Conservation (phyloP, 2,797 vertebrate species). For the Amniataba percoides region DNA sequence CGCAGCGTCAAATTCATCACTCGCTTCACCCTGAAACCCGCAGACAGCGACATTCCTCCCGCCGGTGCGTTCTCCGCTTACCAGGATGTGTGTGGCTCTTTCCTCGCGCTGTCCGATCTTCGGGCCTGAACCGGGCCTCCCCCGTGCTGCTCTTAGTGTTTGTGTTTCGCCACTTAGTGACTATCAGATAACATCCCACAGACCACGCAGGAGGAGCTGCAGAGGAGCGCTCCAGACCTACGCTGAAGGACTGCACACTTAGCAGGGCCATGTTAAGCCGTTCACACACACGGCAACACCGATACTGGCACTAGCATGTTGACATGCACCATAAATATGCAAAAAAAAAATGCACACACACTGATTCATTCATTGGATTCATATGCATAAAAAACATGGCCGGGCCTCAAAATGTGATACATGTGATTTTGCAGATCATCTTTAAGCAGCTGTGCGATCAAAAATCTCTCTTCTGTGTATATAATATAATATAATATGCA, state of each 20-base stretch:
- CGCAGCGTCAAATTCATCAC: conserved; percentile 14
- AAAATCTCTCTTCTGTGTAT: conserved; percentile 15
- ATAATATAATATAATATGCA: conserved; percentile 4
- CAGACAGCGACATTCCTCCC: conserved; percentile 41
- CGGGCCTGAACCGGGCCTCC: conserved; percentile 27
- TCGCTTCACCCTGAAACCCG: conserved; percentile 33
- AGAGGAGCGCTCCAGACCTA: conserved; percentile 31
- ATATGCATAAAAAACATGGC: conserved; percentile 2
- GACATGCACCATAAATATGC: conserved; percentile 6
- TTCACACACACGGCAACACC: conserved; percentile 13
- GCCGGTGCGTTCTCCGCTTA: conserved; percentile 51
- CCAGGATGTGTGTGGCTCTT: conserved; percentile 52
- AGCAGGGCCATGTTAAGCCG: conserved; percentile 23
- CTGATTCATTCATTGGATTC: conserved; percentile 4
- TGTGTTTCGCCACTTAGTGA: conserved; percentile 75
- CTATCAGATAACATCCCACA: conserved; percentile 80
- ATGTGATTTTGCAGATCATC: neutral
- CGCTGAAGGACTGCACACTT: conserved; percentile 48
- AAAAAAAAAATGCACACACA: conserved; percentile 15
- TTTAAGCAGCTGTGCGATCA: neutral
- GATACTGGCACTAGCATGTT: conserved; percentile 10
- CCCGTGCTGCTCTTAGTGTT: conserved; percentile 62
- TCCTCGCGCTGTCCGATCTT: conserved; percentile 22
- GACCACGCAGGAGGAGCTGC: conserved; percentile 43
- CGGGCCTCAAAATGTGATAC: conserved; percentile 1